A percentile compares a stretch with the other conserved stretches of the same genome.
Conservation (phyloP, 2,888 invertebrate genomes). For the Rambutsinella grinnellia region DNA sequence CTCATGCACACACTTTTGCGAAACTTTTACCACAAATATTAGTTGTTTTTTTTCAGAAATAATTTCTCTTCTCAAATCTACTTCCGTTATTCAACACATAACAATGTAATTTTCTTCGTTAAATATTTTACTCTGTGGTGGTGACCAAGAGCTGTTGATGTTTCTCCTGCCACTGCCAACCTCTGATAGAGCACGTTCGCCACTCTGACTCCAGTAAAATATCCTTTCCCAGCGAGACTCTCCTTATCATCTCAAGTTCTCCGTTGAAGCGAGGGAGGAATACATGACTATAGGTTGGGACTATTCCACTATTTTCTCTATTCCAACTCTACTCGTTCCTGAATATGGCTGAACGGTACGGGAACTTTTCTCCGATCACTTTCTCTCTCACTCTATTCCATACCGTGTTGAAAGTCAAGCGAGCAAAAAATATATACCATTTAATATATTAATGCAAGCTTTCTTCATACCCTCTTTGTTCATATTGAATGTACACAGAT, state of each 20-base stretch:
- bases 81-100: too few species aligned
- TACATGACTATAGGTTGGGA: background rate
- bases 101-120: too few species aligned
- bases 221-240: background rate
- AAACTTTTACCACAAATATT: too few species aligned
- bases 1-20: too few species aligned
- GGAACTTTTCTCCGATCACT: too few species aligned
- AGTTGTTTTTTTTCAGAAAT: too few species aligned
- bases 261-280: background rate
- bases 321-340: background rate
- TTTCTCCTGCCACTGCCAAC: conserved; percentile 10
- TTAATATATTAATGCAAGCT: background rate
- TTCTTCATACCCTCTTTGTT: background rate
- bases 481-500: background rate
- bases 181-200: conserved; percentile 37
- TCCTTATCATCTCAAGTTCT: too few species aligned
- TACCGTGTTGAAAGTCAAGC: background rate
- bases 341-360: too few species aligned
- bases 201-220: conserved; percentile 23
- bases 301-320: background rate
- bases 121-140: too few species aligned
- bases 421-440: background rate
- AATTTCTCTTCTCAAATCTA: too few species aligned
- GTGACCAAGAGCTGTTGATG: too few species aligned
- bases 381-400: background rate